These are phyloP conservation scores for Ellobium chinense DNA, from an alignment of 2,888 invertebrate species.

Conservation along the genomic window DNA sequence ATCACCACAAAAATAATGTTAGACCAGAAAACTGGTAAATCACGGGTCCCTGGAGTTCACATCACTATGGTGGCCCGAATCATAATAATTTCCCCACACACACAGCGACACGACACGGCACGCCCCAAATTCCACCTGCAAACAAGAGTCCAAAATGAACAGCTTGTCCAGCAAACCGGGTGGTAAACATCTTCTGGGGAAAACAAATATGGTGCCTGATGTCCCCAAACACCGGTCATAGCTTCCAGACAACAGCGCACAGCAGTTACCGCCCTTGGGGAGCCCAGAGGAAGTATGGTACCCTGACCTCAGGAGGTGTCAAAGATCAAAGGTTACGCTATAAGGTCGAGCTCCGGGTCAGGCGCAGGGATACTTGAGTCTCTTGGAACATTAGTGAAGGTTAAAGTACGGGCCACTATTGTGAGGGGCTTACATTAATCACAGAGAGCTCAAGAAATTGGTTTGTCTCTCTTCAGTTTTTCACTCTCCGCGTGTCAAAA, in stretches of 20 bases:
- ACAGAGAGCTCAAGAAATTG: not conserved
- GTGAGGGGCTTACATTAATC: constrained; percentile 18
- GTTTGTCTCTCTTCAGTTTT: not conserved
- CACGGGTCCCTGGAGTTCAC: no score
- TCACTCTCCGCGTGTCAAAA: not conserved
- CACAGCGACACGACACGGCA: not conserved
- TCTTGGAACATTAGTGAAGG: not conserved
- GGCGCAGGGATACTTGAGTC: not conserved
- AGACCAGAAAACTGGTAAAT: no score
- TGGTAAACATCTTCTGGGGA: not conserved
- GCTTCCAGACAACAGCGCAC: not conserved
- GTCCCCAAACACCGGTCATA: not conserved
- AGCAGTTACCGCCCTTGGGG: not conserved
- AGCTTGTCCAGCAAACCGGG: not conserved
- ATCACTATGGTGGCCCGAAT: no score
- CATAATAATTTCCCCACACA: not conserved
- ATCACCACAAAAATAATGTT: no score
- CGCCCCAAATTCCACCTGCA: not conserved
- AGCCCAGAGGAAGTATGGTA: not conserved
- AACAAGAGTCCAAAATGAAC: not conserved
- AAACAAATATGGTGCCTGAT: not conserved
- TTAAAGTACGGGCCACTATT: not conserved
- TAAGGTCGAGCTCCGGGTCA: not conserved
- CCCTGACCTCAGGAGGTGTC: constrained; percentile 24
- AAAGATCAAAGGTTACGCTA: constrained; percentile 22